Evolutionary conservation across 2,113 vertebrate genomes (phyloP).

Genomic region (Siphamia tubifer): DNA sequence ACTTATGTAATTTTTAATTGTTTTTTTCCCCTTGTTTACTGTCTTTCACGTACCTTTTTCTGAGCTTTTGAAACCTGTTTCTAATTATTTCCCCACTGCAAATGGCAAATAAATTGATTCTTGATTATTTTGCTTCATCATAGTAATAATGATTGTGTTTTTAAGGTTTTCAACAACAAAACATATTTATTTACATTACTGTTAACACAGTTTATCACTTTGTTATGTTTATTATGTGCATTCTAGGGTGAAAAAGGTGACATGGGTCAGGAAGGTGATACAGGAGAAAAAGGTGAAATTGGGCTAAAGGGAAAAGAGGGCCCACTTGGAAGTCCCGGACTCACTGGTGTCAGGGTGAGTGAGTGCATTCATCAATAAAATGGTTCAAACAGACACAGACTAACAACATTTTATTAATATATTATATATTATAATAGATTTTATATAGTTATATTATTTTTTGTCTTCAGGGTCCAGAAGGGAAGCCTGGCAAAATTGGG

Average conservation of each 20-base stretch:
- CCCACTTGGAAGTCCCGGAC: conserved; percentile 84
- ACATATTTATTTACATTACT: too few relatives aligned
- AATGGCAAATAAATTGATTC: too few relatives aligned
- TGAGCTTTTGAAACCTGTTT: too few relatives aligned
- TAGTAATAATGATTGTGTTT: too few relatives aligned
- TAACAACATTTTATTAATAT: too few relatives aligned
- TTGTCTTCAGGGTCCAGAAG: conserved; percentile 88
- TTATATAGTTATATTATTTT: not conserved
- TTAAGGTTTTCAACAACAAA: too few relatives aligned
- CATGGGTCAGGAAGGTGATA: conserved; percentile 89
- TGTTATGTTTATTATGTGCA: not conserved
- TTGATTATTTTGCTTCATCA: too few relatives aligned
- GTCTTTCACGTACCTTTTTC: too few relatives aligned
- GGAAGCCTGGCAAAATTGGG: conserved; percentile 92
- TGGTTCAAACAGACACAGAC: not conserved
- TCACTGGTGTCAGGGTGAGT: conserved; percentile 90
- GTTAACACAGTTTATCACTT: too few relatives aligned
- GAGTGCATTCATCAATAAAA: not conserved
- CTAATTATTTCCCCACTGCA: too few relatives aligned
- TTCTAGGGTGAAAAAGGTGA: conserved; percentile 94
- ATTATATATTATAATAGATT: not conserved
- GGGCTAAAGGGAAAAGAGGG: conserved; percentile 94
- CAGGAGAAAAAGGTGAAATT: conserved; percentile 88
- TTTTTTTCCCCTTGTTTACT: too few relatives aligned
- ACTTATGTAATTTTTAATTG: too few relatives aligned